These are phyloP conservation scores for Phenacoccus solenopsis DNA, from an alignment of 1,140 invertebrate species.

Conservation along the genomic window DNA sequence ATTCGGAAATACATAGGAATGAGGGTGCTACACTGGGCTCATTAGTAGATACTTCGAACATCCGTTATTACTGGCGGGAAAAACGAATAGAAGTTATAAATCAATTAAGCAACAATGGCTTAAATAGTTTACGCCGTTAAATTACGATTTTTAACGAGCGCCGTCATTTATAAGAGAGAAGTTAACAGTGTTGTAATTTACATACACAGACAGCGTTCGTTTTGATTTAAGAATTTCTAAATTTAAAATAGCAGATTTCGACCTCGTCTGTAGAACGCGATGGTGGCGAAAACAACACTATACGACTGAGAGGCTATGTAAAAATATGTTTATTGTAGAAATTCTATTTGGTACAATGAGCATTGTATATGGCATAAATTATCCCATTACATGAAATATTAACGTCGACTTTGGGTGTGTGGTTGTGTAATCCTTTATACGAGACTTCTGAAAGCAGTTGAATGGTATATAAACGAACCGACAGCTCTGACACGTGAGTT, in stretches of 20 bases:
- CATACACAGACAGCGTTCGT: too few relatives aligned
- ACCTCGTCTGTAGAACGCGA: not conserved
- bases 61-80: too few relatives aligned
- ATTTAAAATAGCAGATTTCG: not conserved
- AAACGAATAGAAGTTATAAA: not conserved
- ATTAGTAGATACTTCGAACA: too few relatives aligned
- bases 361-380: not conserved
- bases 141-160: not conserved
- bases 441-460: not conserved
- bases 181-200: too few relatives aligned
- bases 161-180: too few relatives aligned
- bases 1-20: too few relatives aligned
- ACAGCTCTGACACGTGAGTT: slow-evolving; percentile 8
- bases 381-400: not conserved
- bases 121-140: not conserved
- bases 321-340: not conserved
- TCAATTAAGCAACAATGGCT: not conserved
- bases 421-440: not conserved
- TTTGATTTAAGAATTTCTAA: not conserved
- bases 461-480: slow-evolving; percentile 6
- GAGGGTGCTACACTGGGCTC: too few relatives aligned
- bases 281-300: too few relatives aligned
- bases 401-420: not conserved
- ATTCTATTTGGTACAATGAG: not conserved
- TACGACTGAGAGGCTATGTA: not conserved